Conservation (phyloP, 1,140 invertebrate genomes). For the Drosophila ananassae region DNA sequence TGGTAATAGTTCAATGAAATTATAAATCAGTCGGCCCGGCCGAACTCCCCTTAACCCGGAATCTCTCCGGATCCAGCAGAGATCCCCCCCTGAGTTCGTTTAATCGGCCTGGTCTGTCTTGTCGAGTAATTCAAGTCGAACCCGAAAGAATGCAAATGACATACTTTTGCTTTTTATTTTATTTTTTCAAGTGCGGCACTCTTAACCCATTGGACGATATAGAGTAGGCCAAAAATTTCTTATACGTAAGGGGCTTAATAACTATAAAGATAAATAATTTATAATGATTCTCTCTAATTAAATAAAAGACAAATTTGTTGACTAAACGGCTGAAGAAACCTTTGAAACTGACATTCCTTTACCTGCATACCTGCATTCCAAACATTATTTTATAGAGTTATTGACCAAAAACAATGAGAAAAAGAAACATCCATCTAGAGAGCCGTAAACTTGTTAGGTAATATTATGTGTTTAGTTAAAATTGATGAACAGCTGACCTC, state of each 20-base stretch:
- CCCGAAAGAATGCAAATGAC: constrained; percentile 69
- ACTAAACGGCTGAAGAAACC: background rate
- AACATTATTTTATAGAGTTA: background rate
- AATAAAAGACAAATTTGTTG: too few relatives aligned
- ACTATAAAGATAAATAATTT: too few relatives aligned
- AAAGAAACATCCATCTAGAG: background rate
- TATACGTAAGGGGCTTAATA: background rate
- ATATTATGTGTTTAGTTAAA: background rate
- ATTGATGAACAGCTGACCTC: constrained; percentile 1
- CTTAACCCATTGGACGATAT: constrained; percentile 40
- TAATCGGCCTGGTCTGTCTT: constrained; percentile 3
- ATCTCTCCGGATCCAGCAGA: constrained; percentile 5
- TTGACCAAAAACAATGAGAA: background rate
- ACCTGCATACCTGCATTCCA: background rate
- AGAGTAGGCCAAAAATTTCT: background rate
- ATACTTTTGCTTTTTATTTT: constrained; percentile 51
- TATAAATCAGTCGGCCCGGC: constrained; percentile 64
- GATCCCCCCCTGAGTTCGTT: background rate
- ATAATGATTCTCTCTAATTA: too few relatives aligned
- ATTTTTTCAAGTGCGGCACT: constrained; percentile 8
- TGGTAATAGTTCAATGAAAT: constrained; percentile 79
- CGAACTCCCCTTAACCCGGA: constrained; percentile 16
- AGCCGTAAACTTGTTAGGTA: background rate
- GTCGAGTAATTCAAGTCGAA: constrained; percentile 50
- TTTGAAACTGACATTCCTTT: background rate